A percentile compares a stretch with the other conserved stretches of the same genome.
Conservation (phyloP, 2,113 vertebrate genomes). For the Megaleporinus macrocephalus region DNA sequence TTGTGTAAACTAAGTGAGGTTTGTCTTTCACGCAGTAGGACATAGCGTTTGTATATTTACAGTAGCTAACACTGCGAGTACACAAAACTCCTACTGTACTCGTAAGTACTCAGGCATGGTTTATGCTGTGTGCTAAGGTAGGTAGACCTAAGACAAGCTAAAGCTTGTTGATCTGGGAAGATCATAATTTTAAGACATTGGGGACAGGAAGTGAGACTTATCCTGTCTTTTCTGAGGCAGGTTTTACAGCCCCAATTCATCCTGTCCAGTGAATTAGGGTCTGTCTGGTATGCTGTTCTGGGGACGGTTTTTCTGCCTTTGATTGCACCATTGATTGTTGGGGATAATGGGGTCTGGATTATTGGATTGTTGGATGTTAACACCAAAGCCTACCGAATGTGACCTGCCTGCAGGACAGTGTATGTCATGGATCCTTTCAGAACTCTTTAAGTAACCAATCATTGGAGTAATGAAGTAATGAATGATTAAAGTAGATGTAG, state of each 20-base stretch:
- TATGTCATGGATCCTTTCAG: neutral
- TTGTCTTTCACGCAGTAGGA: neutral
- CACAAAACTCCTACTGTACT: neutral
- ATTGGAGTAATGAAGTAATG: no score
- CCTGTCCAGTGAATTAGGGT: neutral
- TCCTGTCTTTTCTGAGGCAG: constrained; percentile 22
- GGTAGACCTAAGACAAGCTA: no score
- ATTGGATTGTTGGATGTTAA: neutral
- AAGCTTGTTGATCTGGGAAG: constrained; percentile 1
- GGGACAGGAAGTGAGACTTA: constrained; percentile 17
- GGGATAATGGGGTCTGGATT: neutral
- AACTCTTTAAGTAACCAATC: no score
- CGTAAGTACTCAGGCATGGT: neutral
- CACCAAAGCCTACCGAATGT: neutral
- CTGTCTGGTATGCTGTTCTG: neutral
- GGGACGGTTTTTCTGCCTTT: neutral
- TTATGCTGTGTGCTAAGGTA: neutral
- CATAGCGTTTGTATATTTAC: neutral
- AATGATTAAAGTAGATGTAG: neutral
- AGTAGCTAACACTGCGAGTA: neutral
- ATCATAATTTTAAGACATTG: constrained; percentile 6
- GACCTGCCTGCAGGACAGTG: neutral
- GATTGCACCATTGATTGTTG: neutral
- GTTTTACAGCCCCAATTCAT: constrained; percentile 17
- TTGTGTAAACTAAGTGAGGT: neutral